Percentiles rank a stretch among this genome's conserved stretches.
These are phyloP conservation scores for Oligia strigilis DNA, from an alignment of 2,888 invertebrate species.

Conservation along the genomic window DNA sequence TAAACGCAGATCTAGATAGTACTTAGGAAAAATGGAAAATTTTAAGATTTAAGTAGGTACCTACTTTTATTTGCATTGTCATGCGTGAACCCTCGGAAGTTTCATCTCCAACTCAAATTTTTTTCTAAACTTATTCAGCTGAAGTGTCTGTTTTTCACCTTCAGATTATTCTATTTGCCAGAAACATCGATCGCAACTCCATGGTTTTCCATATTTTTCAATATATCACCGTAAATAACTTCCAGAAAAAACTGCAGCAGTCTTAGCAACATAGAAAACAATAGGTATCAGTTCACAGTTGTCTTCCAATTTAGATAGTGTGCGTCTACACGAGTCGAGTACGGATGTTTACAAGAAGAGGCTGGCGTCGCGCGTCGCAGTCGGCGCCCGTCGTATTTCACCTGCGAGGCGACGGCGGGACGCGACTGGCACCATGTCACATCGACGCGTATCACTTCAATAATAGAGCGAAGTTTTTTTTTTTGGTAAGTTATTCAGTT, in stretches of 20 bases:
- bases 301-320: conserved; percentile 56
- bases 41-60: neutral
- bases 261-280: conserved; percentile 16
- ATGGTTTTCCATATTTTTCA: neutral
- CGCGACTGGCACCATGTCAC: conserved; percentile 45
- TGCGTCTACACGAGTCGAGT: conserved; percentile 39
- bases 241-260: neutral
- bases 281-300: conserved; percentile 30
- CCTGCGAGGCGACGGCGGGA: conserved; percentile 68
- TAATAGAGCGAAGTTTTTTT: conserved; percentile 6
- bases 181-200: neutral
- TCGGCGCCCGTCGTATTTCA: conserved; percentile 67
- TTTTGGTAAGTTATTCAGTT: conserved; percentile 7
- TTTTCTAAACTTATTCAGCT: neutral
- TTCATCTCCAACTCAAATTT: neutral
- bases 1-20: neutral
- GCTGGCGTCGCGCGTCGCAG: conserved; percentile 53
- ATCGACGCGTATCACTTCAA: conserved; percentile 50
- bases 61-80: neutral
- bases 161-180: neutral
- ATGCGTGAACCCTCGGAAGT: neutral
- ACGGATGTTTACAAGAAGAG: conserved; percentile 67
- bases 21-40: too few relatives aligned
- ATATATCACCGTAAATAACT: neutral
- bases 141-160: neutral